These are phyloP conservation scores for Podarcis raffonei DNA, from an alignment of 2,113 vertebrate genomes.

Conservation along the genomic window DNA sequence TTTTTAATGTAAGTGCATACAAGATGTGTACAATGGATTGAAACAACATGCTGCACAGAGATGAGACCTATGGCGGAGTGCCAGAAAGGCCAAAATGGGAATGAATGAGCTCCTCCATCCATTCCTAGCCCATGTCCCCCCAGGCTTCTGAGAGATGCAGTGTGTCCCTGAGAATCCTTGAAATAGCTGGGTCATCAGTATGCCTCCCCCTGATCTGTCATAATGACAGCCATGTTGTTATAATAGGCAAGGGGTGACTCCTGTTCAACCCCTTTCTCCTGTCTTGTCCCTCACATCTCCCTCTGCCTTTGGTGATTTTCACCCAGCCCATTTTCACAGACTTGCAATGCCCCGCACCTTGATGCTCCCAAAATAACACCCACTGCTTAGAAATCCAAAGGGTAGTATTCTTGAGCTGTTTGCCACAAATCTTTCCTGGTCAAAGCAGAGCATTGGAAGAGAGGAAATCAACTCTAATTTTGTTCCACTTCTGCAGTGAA, in stretches of 20 bases:
- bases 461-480: neutral
- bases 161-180: neutral
- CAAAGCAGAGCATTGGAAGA: neutral
- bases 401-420: neutral
- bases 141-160: neutral
- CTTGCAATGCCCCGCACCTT: neutral
- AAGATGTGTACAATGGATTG: no score
- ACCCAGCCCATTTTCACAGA: neutral
- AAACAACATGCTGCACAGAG: no score
- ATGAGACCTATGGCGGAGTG: no score
- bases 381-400: neutral
- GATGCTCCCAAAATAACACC: neutral
- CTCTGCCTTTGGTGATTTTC: neutral
- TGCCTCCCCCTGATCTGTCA: neutral
- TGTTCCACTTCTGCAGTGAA: no score
- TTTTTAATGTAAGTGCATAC: no score
- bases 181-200: neutral
- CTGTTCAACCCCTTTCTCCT: neutral
- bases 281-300: neutral
- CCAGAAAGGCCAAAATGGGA: no score
- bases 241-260: neutral
- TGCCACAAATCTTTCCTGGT: neutral
- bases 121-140: neutral
- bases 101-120: no score
- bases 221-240: neutral